Percentiles rank a stretch among this genome's conserved stretches.
phyloP scores from a whole-genome alignment of 53 echinoderm and acorn worm species.

The Echinometra lucunter region DNA sequence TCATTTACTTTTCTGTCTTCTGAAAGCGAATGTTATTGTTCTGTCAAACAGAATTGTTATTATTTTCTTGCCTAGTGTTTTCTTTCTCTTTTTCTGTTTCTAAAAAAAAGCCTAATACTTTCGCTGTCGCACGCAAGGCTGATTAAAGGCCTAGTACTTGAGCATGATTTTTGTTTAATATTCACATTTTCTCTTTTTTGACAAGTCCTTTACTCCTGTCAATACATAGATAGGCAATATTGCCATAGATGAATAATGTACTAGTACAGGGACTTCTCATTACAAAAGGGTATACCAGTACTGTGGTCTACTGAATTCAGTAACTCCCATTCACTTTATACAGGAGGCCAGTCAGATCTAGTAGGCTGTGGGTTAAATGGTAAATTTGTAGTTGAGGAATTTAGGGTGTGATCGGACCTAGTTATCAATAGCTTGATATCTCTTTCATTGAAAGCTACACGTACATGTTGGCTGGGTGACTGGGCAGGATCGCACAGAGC shows the following conservation, averaged over 20 bases:
- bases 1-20: not conserved
- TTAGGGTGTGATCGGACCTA: constrained; percentile 3
- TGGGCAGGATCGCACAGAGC: not conserved
- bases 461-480: too few relatives aligned
- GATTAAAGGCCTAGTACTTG: too few relatives aligned
- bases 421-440: not conserved
- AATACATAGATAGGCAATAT: too few relatives aligned
- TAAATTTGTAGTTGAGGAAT: not conserved
- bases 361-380: too few relatives aligned
- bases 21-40: not conserved
- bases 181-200: not conserved
- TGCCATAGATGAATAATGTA: not conserved
- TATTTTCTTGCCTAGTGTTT: not conserved
- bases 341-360: too few relatives aligned
- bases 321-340: too few relatives aligned
- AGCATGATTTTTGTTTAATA: too few relatives aligned
- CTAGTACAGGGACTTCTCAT: not conserved
- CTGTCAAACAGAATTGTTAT: too few relatives aligned
- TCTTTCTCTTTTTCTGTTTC: not conserved
- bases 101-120: too few relatives aligned
- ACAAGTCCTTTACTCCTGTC: not conserved
- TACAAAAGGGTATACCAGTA: too few relatives aligned
- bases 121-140: too few relatives aligned
- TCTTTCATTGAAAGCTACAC: not conserved
- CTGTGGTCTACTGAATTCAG: too few relatives aligned